Base-by-base conservation (phyloP, 2,113 vertebrate species). In the Pholis gunnellus region DNA sequence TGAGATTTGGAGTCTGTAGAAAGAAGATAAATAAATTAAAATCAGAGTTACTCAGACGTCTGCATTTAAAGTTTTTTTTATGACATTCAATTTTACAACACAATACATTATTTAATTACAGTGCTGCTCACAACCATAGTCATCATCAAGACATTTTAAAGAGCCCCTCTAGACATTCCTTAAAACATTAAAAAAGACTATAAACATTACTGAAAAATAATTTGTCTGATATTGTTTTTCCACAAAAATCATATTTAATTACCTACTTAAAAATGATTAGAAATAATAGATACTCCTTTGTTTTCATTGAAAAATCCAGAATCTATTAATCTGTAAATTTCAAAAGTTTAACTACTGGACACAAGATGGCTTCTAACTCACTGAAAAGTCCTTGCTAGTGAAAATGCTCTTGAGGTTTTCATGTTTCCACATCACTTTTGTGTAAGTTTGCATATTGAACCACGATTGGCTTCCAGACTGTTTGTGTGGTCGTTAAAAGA, bases 1-100 rank as follows among this genome's bases (percentile, higher is more conserved):
- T 96, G 93, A 89, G 95, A 91, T 87, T 95, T 93, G 75, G 96
- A 91, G 89, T 96, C 96, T 97, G 79, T 18, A 38, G 46, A 84
- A 80, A 46, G 42, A 54, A 6, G 42, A 64, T 9, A 65, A 42
- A 57, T 27, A 75, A 83, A 52, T 77, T 64, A 66, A 74, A 68
- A 78, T 44, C 25, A 87, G 27, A 36, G 59, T 83, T 27, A 57
- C 14, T 40, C 60, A 85, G 11, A 38, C 0, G 0, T 57, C 63
- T 6, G 13, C 15, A 50, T 48, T 22, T 79, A 61, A 79, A 72
- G 36, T 71, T 76, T 9, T 9, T 80, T 74, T 69, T 40, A 64
- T 57, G 14, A 57, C 34, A 20, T 61, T 40, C 36, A 31, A 52
- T 75, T 17, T 65, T 40, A 25, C 36, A 82, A 63, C 31, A 74